Evolutionary conservation across 2,888 invertebrate genomes (phyloP).

Genomic region (Sphaerophoria rueppellii): DNA sequence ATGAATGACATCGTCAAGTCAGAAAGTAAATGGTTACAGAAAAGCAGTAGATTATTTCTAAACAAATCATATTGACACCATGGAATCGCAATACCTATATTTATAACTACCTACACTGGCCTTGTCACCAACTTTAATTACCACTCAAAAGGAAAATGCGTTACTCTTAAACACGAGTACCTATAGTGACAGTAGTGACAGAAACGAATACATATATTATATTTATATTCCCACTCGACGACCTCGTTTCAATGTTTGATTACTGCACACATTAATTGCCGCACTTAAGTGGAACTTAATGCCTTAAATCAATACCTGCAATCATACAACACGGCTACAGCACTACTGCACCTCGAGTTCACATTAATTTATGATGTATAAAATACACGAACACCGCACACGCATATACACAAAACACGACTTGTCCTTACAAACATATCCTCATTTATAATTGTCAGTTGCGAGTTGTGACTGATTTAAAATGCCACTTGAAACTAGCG

Average conservation of each 20-base stretch:
- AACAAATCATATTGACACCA: too few species aligned
- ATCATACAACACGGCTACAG: background rate
- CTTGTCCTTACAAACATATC: background rate
- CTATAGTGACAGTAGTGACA: background rate
- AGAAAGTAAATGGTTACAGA: too few species aligned
- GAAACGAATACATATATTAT: background rate
- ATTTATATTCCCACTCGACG: slow-evolving; percentile 9
- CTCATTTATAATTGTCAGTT: too few species aligned
- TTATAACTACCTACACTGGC: too few species aligned
- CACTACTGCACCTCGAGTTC: background rate
- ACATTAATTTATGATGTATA: background rate
- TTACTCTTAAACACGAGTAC: too few species aligned
- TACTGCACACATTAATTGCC: slow-evolving; percentile 61
- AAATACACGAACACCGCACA: background rate
- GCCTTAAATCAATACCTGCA: slow-evolving; percentile 61
- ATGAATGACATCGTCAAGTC: too few species aligned
- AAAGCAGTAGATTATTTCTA: too few species aligned
- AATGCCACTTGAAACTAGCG: slow-evolving; percentile 64
- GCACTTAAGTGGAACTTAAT: slow-evolving; percentile 64
- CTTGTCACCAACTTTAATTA: too few species aligned
- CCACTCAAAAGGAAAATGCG: too few species aligned
- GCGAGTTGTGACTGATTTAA: slow-evolving; percentile 58
- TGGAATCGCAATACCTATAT: too few species aligned
- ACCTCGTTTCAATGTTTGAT: slow-evolving; percentile 51
- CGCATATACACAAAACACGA: background rate